phyloP scores from a whole-genome alignment of 2,797 vertebrate species.

The Typhlichthys eigenmanni region DNA sequence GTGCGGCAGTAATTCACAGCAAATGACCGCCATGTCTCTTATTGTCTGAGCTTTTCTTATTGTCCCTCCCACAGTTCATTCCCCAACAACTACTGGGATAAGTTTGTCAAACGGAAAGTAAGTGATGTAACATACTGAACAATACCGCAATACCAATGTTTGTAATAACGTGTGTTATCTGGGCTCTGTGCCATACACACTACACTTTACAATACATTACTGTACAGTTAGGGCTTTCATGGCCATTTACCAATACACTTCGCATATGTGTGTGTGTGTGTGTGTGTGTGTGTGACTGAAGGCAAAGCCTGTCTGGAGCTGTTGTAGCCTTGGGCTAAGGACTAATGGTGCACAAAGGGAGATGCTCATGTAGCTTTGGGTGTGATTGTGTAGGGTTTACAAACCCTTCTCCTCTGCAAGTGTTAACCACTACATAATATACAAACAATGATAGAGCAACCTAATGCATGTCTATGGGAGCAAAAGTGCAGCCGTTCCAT shows the following conservation, averaged over 20 bases:
- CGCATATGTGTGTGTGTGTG: neutral
- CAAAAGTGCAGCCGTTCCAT: no score
- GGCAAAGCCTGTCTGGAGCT: neutral
- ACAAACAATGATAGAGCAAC: no score
- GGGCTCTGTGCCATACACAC: no score
- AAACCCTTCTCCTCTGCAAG: neutral
- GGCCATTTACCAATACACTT: no score
- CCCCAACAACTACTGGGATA: slow-evolving; percentile 99
- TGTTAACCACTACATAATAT: neutral
- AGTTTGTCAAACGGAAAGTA: slow-evolving; percentile 98
- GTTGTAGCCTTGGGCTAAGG: slow-evolving; percentile 6
- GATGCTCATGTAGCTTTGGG: neutral
- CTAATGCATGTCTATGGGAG: no score
- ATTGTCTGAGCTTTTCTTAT: slow-evolving; percentile 22
- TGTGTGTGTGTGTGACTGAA: neutral
- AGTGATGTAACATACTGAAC: slow-evolving; percentile 47
- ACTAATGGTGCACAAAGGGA: neutral
- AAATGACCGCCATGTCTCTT: neutral
- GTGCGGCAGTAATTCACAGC: neutral
- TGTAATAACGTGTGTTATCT: no score
- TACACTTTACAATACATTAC: no score
- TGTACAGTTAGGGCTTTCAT: no score
- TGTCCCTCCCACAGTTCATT: slow-evolving; percentile 85
- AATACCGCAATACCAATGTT: no score
- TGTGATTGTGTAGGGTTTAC: neutral